These are phyloP conservation scores for Acronicta leporina DNA, from an alignment of 2,888 invertebrate species.

Conservation along the genomic window DNA sequence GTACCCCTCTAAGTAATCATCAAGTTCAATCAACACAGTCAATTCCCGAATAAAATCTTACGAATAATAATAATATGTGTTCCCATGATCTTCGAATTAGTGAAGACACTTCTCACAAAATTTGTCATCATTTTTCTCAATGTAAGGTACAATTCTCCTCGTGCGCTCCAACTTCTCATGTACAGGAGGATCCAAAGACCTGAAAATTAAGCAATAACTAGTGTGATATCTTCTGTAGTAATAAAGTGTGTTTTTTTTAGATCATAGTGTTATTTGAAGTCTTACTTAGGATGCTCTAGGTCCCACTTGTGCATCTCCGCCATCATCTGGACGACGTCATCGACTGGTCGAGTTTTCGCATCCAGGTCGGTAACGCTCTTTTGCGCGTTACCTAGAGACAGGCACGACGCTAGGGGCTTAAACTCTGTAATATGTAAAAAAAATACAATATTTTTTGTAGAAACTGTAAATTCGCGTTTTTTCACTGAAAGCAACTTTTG, in stretches of 20 bases:
- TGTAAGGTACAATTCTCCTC: not conserved
- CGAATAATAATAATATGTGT: too few species aligned
- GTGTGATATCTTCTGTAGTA: too few species aligned
- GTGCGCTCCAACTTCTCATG: not conserved
- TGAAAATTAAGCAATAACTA: not conserved
- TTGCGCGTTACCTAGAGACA: not conserved
- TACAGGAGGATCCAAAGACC: not conserved
- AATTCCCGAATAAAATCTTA: too few species aligned
- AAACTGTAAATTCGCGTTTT: too few species aligned
- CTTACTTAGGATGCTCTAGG: slow-evolving; percentile 4
- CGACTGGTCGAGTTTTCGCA: not conserved
- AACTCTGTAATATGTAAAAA: too few species aligned
- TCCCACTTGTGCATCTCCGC: slow-evolving; percentile 4
- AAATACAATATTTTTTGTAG: too few species aligned
- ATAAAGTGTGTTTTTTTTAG: too few species aligned
- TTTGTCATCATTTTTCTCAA: not conserved
- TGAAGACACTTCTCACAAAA: not conserved
- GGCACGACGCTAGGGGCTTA: not conserved
- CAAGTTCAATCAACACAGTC: too few species aligned
- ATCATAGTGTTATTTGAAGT: too few species aligned
- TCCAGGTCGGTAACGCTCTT: not conserved
- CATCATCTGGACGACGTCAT: not conserved
- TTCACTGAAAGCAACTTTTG: too few species aligned
- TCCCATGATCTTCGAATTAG: not conserved
- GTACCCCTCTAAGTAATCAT: too few species aligned